Conservation (phyloP, 2,797 vertebrate genomes). For the Stomatorhinus walkeri region DNA sequence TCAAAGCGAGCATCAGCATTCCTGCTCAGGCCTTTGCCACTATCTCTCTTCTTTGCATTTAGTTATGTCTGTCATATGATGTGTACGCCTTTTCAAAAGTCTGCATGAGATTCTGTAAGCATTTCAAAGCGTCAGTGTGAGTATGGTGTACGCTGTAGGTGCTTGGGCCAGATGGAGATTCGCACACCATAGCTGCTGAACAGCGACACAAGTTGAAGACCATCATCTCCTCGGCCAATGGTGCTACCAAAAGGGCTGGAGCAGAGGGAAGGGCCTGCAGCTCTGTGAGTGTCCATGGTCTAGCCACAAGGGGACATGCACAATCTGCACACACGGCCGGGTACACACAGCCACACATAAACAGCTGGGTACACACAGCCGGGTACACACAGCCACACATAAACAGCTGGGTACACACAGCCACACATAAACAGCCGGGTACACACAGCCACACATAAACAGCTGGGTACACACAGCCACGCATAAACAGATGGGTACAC, state of each 20-base stretch:
- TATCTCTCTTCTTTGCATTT: background rate
- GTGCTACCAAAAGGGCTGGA: conserved; percentile 42
- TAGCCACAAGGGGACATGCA: background rate
- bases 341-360: background rate
- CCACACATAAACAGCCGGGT: too few relatives aligned
- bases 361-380: background rate
- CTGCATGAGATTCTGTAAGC: background rate
- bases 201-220: conserved; percentile 41
- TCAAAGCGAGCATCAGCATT: background rate
- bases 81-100: background rate
- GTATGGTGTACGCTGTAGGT: background rate
- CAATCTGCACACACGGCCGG: background rate
- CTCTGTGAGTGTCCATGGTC: conserved; percentile 23
- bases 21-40: background rate
- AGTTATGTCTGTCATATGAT: background rate
- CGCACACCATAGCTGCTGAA: background rate
- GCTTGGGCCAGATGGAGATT: background rate
- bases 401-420: too few relatives aligned
- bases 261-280: conserved; percentile 26
- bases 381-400: background rate
- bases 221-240: conserved; percentile 32
- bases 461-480: too few relatives aligned
- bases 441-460: too few relatives aligned
- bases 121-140: background rate
- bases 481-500: too few relatives aligned